phyloP scores from a whole-genome alignment of 2,888 invertebrate species.

The Lasius fuliginosus region DNA sequence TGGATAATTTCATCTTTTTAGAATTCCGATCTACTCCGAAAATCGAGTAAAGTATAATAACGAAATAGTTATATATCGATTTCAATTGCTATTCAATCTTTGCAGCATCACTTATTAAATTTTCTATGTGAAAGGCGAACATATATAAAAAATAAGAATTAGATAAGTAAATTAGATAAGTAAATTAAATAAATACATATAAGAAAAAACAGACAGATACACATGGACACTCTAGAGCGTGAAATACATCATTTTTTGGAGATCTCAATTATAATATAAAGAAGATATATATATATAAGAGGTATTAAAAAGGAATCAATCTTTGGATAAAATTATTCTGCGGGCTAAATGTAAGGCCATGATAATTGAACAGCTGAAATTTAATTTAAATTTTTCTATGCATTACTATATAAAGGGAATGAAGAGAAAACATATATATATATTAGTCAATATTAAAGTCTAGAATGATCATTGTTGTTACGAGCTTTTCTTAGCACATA shows the following conservation, averaged over 20 bases:
- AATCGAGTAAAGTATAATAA: neutral
- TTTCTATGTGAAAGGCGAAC: neutral
- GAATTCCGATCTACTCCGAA: neutral
- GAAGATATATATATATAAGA: too few relatives aligned
- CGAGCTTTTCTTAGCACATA: conserved; percentile 78
- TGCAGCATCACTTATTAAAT: neutral
- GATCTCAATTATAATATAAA: neutral
- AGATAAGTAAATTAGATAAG: neutral
- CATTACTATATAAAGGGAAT: neutral
- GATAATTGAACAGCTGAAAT: neutral
- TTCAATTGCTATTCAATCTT: neutral
- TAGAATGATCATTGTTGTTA: conserved; percentile 76
- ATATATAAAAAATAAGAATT: neutral
- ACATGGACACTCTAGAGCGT: neutral
- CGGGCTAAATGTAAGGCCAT: neutral
- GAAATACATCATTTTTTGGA: neutral
- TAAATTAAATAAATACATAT: neutral
- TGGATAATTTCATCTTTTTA: neutral
- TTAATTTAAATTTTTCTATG: neutral
- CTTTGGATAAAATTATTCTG: neutral
- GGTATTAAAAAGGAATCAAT: neutral
- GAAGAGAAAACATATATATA: neutral
- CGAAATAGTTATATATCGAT: neutral
- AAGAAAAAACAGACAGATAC: neutral
- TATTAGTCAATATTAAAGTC: conserved; percentile 78